A percentile compares a stretch with the other conserved stretches of the same genome.
These are phyloP conservation scores for Amia ocellicauda DNA, from an alignment of 2,113 vertebrate species.

Conservation along the genomic window DNA sequence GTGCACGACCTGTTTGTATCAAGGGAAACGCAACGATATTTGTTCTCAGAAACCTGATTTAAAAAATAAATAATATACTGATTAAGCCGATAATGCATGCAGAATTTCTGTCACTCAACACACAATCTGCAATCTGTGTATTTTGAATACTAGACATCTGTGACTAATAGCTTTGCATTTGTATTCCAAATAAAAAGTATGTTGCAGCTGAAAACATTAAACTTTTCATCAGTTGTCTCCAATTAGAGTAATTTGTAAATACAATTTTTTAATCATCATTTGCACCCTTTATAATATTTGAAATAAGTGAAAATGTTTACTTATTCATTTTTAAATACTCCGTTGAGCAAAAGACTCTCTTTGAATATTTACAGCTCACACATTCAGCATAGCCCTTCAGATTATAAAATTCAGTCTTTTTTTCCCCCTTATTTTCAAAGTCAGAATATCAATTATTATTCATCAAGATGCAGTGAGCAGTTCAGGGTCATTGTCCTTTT, in stretches of 20 bases:
- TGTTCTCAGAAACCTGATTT: no score
- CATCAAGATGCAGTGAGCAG: constrained; percentile 42
- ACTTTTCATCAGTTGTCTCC: neutral
- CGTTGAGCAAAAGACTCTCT: constrained; percentile 27
- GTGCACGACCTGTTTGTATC: neutral
- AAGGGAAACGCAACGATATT: neutral
- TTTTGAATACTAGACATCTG: neutral
- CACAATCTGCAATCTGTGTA: neutral
- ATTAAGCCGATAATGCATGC: no score
- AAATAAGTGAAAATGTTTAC: no score
- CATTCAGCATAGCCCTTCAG: constrained; percentile 50
- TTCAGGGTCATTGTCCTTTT: constrained; percentile 48
- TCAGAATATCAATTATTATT: constrained; percentile 50
- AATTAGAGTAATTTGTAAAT: neutral
- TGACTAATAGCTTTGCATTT: neutral
- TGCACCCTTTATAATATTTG: no score
- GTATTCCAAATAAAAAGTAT: neutral
- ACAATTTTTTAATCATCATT: no score
- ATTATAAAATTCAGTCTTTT: constrained; percentile 42
- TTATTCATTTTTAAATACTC: neutral
- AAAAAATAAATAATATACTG: neutral
- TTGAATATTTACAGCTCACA: constrained; percentile 50
- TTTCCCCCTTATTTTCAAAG: constrained; percentile 51
- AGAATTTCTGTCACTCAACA: neutral
- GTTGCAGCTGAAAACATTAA: neutral